Conservation (phyloP, 2,797 vertebrate genomes). For the Galagoides demidoff region DNA sequence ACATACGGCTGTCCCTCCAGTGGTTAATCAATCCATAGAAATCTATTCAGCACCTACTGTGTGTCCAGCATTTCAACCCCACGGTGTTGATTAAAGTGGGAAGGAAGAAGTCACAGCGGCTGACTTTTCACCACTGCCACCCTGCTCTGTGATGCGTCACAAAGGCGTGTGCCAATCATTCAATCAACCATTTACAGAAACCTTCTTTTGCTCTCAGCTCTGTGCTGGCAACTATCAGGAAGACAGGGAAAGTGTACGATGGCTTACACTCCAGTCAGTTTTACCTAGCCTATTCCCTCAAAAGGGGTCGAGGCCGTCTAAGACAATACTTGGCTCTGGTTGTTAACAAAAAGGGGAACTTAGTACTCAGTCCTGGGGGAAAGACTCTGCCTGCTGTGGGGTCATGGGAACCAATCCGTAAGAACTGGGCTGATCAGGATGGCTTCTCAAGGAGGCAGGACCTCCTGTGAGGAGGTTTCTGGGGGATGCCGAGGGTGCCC, state of each 20-base stretch:
- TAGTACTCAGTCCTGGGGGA: not conserved
- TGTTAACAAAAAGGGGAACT: not conserved
- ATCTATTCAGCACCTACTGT: slow-evolving; percentile 73
- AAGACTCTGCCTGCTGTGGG: not conserved
- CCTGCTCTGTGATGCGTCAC: slow-evolving; percentile 10
- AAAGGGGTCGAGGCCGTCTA: not conserved
- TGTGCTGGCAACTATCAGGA: not conserved
- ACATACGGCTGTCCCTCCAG: slow-evolving; percentile 47
- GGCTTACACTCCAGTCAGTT: not conserved
- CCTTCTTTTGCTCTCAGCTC: not conserved
- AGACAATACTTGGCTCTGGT: not conserved
- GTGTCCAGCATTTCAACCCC: slow-evolving; percentile 40
- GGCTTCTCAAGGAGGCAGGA: not conserved
- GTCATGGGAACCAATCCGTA: not conserved
- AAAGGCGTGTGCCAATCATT: not conserved
- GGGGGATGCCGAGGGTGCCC: not conserved
- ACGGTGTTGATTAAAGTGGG: slow-evolving; percentile 34
- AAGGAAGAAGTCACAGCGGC: slow-evolving; percentile 46
- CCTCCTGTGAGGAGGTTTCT: not conserved
- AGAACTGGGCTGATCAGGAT: not conserved
- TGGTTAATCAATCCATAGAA: slow-evolving; percentile 57
- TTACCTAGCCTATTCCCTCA: not conserved
- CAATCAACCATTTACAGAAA: not conserved
- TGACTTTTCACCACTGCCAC: not conserved
- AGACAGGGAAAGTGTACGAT: not conserved